A percentile compares a stretch with the other conserved stretches of the same genome.
phyloP scores from a whole-genome alignment of 2,113 vertebrate species.

The Bufo bufo region DNA sequence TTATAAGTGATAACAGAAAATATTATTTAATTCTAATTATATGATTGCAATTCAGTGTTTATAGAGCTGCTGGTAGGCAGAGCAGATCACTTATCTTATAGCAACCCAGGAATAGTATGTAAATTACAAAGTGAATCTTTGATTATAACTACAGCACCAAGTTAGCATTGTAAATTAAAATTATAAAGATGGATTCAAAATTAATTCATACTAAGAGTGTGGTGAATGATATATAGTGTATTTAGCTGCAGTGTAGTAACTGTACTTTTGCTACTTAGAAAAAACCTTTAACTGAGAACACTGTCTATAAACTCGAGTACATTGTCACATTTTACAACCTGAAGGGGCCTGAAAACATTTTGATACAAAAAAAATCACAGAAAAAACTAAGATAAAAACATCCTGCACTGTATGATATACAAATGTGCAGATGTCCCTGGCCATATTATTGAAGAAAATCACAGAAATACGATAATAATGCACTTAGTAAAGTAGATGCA shows the following conservation, averaged over 20 bases:
- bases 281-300: neutral
- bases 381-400: too few species aligned
- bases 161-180: conserved; percentile 17
- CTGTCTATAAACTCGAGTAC: neutral
- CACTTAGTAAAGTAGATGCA: too few species aligned
- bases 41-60: conserved; percentile 36
- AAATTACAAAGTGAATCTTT: conserved; percentile 29
- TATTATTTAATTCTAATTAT: conserved; percentile 19
- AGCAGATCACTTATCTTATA: conserved; percentile 30
- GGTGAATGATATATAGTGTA: neutral
- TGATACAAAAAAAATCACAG: neutral
- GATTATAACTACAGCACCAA: conserved; percentile 26
- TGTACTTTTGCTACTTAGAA: neutral
- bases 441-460: too few species aligned
- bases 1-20: conserved; percentile 40
- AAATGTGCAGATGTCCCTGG: too few species aligned
- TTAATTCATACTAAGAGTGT: neutral
- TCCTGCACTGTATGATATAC: too few species aligned
- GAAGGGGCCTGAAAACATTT: neutral
- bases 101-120: conserved; percentile 11
- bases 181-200: conserved; percentile 23
- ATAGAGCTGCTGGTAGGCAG: conserved; percentile 40
- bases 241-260: neutral
- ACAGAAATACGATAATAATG: too few species aligned
- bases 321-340: neutral